Conservation (phyloP, 2,113 vertebrate genomes). For the Toxotes jaculatrix region DNA sequence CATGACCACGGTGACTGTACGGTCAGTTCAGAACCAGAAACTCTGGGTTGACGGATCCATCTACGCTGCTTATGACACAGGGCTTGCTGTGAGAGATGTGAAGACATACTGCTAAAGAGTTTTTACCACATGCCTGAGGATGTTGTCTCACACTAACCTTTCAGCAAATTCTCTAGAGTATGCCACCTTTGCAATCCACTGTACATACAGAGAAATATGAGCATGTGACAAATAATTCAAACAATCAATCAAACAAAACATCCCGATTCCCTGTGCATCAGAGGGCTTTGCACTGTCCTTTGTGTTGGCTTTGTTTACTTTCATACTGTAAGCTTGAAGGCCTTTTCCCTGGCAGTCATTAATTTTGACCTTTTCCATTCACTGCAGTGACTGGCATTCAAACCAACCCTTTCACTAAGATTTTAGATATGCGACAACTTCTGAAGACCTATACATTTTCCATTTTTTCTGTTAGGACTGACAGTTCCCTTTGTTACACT, state of each 20-base stretch:
- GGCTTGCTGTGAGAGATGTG: too few relatives aligned
- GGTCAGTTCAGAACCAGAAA: too few relatives aligned
- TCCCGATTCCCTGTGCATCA: not conserved
- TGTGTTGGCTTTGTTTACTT: constrained; percentile 6
- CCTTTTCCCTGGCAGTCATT: constrained; percentile 15
- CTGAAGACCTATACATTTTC: constrained; percentile 26
- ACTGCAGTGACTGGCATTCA: constrained; percentile 5
- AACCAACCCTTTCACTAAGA: constrained; percentile 11
- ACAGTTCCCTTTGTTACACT: constrained; percentile 40
- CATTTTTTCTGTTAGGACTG: constrained; percentile 17
- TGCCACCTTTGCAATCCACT: too few relatives aligned
- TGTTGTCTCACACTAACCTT: too few relatives aligned
- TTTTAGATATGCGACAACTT: constrained; percentile 14
- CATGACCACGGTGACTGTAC: too few relatives aligned
- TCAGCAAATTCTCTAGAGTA: too few relatives aligned
- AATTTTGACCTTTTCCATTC: constrained; percentile 53
- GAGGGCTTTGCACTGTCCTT: constrained; percentile 6
- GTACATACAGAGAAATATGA: not conserved
- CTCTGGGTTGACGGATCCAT: too few relatives aligned
- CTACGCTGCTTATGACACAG: too few relatives aligned
- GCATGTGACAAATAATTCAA: not conserved
- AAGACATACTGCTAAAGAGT: too few relatives aligned
- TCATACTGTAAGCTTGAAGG: constrained; percentile 20
- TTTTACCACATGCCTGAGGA: too few relatives aligned
- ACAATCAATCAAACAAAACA: not conserved